These are phyloP conservation scores for Octomys mimax DNA, from an alignment of 2,797 vertebrate species.

Conservation along the genomic window DNA sequence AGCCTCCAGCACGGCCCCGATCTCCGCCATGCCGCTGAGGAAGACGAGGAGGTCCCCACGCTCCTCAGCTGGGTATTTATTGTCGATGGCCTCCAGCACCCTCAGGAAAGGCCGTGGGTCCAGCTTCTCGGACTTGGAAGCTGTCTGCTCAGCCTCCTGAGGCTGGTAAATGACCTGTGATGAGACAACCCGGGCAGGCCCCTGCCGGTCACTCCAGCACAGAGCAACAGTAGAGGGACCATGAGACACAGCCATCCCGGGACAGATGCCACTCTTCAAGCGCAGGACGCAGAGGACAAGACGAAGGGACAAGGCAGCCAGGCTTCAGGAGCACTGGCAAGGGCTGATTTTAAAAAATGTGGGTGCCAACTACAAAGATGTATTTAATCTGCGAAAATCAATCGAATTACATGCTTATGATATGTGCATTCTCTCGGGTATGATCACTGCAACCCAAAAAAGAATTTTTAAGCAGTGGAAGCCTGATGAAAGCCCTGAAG, in stretches of 20 bases:
- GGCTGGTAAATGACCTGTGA: slow-evolving; percentile 95
- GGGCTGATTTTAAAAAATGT: neutral
- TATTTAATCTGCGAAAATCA: neutral
- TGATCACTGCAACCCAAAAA: neutral
- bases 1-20: slow-evolving; percentile 92
- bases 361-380: no score
- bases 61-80: slow-evolving; percentile 93
- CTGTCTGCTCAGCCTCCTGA: slow-evolving; percentile 88
- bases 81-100: slow-evolving; percentile 95
- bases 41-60: slow-evolving; percentile 95
- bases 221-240: fast-evolving
- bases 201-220: neutral
- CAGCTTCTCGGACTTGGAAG: slow-evolving; percentile 90
- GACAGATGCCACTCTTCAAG: neutral
- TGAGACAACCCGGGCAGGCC: neutral
- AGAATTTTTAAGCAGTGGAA: neutral
- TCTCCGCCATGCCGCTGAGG: slow-evolving; percentile 96
- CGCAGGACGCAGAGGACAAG: neutral
- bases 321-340: neutral
- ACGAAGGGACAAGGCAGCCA: neutral
- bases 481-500: neutral
- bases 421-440: fast-evolving
- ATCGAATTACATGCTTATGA: fast-evolving
- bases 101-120: slow-evolving; percentile 94
- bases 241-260: fast-evolving